Evolutionary conservation across 2,797 vertebrate genomes (phyloP), one percentile per base, ranked within the genome.

Genomic region (Takifugu ocellatus): DNA sequence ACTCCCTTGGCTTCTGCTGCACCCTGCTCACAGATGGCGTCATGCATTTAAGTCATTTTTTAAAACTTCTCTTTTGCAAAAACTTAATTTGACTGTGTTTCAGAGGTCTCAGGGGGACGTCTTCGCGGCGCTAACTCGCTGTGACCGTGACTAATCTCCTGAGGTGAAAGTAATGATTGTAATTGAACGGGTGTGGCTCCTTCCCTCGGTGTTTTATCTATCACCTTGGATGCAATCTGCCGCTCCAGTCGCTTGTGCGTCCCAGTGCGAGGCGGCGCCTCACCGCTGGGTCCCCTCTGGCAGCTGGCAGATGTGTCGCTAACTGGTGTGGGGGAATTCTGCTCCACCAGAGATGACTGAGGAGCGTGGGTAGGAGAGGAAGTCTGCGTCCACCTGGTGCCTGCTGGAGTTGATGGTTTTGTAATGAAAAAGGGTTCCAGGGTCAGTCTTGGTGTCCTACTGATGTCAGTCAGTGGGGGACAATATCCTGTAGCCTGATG

Each of bases 171-270:
- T 87, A 82, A 87, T 86, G 85, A 82, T 88, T 82, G 77, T 86
- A 87, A 87, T 80, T 86, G 84, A 86, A 85, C 84, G 68, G 81
- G 75, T 77, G 73, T 81, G 73, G 76, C 73, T 74, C 69, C 73
- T 75, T 78, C 71, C 78, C 69, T 76, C 66, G 21, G 63, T 74
- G 77, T 74, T 75, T 74, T 61, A 78, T 87, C 85, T 76, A 82
- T 87, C 84, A 87, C 83, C 82, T 84, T 83, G 82, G 76, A 84
- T 63, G 53, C 82, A 84, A 84, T 88, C 84, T 87, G 87, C 79
- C 72, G 47, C 74, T 59, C 55, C 43, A 31, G 49, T 56, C 21
- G 1, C 51, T 25, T 57, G 27, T 59, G 36, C 59, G 15, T 5
- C 60, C 73, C 63, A 51, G 55, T 24, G 31, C 51, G 69, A 73